Evolutionary conservation across 2,113 vertebrate species (phyloP), one percentile per base, ranked within the genome.

Genomic region (Ciconia boyciana): DNA sequence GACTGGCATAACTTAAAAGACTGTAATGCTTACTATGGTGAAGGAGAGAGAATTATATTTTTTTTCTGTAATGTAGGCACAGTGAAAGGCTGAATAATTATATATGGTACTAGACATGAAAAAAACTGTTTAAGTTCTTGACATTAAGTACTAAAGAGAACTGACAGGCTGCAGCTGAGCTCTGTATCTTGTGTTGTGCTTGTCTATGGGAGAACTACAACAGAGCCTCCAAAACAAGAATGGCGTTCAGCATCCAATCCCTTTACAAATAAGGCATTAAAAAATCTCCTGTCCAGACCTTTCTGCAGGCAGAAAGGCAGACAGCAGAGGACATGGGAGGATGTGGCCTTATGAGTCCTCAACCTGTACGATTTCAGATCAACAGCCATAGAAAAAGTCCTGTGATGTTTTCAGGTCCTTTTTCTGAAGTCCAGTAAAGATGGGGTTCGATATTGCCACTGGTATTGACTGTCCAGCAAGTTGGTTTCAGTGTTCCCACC

Each of bases 81-180:
- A 54, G 7, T 43, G 29, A 66, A 93, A 76, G 4, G 14, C 8
- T 87, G 29, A 79, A 83, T 77, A 84, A 91, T 76, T 89, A 43
- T 55, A 46, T 21, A 9, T 34, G 17, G 15, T 44, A 65, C 16
- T 43, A 85, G 51, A 85, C 10, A 55, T 17, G 31, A 62, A 82
- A 92, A 92, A 41, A 15, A 13, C 16, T 20, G 25, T 24, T 81
- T 65, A 89, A 41, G 4, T 51, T 80, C 68, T 74, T 93, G 75
- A 86, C 28, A 36, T 82, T 83, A 91, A 95, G 54, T 32, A 82
- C 43, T 91, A 62, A 95, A 85, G 32, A 10, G 39, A 91, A 48
- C 16, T 77, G 84, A 43, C 54, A 88, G 24, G 24, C 43, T 80
- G 39, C 54, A 88, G 32, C 62, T 81, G 62, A 89, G 39, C 51